Conservation (phyloP, 2,797 vertebrate genomes). For the Pristis pectinata region DNA sequence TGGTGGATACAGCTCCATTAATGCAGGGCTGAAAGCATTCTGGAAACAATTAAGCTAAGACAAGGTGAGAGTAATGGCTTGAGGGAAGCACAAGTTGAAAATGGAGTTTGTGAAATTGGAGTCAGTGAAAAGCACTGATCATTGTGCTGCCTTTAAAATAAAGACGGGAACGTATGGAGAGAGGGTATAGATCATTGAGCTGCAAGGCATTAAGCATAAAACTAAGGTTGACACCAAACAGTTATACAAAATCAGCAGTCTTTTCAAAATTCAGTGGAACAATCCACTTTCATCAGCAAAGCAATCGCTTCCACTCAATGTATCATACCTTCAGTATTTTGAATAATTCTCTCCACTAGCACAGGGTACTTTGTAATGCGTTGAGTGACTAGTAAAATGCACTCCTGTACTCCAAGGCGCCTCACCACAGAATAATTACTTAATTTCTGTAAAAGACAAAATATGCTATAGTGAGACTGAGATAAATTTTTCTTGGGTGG, state of each 20-base stretch:
- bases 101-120: neutral
- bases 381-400: conserved; percentile 89
- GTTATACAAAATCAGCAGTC: neutral
- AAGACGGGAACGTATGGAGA: neutral
- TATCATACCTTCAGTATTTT: conserved; percentile 80
- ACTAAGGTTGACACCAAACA: neutral
- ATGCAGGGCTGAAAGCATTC: neutral
- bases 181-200: too few relatives aligned
- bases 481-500: neutral
- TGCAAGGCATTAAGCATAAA: neutral
- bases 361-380: conserved; percentile 95
- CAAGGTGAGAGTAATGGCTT: neutral
- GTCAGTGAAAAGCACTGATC: neutral
- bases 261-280: neutral
- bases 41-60: neutral
- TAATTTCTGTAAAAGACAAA: conserved; percentile 67
- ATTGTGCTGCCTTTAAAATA: neutral
- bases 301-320: neutral
- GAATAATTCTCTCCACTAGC: conserved; percentile 81
- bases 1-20: neutral
- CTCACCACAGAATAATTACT: conserved; percentile 76
- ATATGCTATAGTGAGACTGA: neutral
- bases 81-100: neutral
- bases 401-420: conserved; percentile 80
- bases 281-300: neutral